Evolutionary conservation across 2,113 vertebrate species (phyloP).

Genomic region (Leptocoma aspasia): DNA sequence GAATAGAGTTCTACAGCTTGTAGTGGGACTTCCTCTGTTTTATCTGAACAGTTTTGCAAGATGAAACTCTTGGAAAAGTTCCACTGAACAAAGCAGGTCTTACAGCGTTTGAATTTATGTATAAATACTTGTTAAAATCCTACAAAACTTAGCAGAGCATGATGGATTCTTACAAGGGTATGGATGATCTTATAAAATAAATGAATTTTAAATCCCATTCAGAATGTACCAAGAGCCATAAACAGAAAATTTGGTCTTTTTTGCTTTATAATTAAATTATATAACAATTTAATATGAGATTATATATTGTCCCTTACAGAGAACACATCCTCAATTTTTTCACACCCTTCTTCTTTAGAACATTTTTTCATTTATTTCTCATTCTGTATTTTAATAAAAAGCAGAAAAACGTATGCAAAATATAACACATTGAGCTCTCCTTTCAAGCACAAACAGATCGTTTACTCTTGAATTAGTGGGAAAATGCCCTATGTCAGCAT

Average conservation of each 20-base stretch:
- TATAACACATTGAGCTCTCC: neutral
- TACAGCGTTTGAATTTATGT: neutral
- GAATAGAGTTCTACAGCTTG: neutral
- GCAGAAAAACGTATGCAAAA: neutral
- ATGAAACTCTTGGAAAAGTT: neutral
- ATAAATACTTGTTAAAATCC: neutral
- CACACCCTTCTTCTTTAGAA: neutral
- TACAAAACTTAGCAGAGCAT: neutral
- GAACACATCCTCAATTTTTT: neutral
- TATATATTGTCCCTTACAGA: neutral
- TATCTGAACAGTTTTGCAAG: neutral
- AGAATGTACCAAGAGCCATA: neutral
- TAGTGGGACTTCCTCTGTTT: neutral
- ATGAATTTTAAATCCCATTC: neutral
- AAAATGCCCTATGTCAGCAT: neutral
- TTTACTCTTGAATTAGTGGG: neutral
- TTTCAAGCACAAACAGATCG: neutral
- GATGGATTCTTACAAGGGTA: neutral
- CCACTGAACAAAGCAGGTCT: neutral
- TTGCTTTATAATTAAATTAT: neutral
- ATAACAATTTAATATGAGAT: neutral
- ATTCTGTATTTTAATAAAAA: neutral
- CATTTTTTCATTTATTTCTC: neutral
- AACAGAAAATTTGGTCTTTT: neutral
- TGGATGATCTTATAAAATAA: neutral